Percentiles rank a stretch among this genome's conserved stretches.
Conservation (phyloP, 2,888 invertebrate species). For the Hecatera dysodea region DNA sequence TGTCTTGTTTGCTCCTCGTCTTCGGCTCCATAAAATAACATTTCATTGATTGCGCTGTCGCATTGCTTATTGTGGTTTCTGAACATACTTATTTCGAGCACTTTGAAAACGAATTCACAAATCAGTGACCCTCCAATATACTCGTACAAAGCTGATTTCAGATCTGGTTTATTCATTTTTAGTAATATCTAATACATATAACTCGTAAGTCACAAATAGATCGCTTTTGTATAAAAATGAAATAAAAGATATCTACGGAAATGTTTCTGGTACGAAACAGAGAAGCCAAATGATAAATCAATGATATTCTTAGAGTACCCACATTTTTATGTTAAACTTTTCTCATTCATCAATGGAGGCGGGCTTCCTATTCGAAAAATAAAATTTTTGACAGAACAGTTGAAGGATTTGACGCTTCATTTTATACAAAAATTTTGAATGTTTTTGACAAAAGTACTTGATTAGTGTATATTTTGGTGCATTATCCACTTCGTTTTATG, state of each 20-base stretch:
- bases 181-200: neutral
- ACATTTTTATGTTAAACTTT: constrained; percentile 21
- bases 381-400: constrained; percentile 69
- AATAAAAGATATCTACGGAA: neutral
- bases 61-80: constrained; percentile 50
- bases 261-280: neutral
- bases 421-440: constrained; percentile 74
- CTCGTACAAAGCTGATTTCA: constrained; percentile 40
- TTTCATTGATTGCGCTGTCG: constrained; percentile 74
- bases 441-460: constrained; percentile 67
- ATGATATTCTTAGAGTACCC: constrained; percentile 13
- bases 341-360: constrained; percentile 4
- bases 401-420: constrained; percentile 73
- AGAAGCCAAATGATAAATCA: neutral
- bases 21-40: constrained; percentile 79
- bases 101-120: constrained; percentile 37
- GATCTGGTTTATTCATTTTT: constrained; percentile 34
- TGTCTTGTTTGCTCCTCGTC: constrained; percentile 70
- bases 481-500: constrained; percentile 33
- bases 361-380: constrained; percentile 3
- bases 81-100: constrained; percentile 34
- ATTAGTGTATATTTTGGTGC: constrained; percentile 50
- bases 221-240: neutral
- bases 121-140: constrained; percentile 40
- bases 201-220: neutral